Base-by-base conservation (phyloP, 1,140 invertebrate genomes). In the Drosophila oshimai region DNA sequence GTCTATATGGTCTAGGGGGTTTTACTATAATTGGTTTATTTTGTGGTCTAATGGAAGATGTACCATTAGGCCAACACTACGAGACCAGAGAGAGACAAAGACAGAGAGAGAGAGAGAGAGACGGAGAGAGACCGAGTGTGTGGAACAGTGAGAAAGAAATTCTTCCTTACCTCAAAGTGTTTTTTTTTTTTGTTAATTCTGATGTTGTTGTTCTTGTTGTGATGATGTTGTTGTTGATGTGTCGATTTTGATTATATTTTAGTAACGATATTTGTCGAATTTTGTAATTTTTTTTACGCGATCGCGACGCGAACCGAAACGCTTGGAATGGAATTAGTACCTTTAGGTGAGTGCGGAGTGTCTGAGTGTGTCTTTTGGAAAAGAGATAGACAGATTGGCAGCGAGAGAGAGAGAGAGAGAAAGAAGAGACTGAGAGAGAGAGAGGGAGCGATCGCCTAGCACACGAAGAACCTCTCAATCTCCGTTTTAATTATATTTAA, bases 141-240 rank as follows among this genome's bases (percentile, higher is more conserved):
- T 36, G 54, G 58, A 71, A 74, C 55, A 84, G 57, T 39, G 69
- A 81, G 62, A 78, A 44, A 78, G 70, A 78, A 76, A 70, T 79
- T 79, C 74, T 74, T 67, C 80, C 79, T 83, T 83, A 83, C 79
- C 79, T 83, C 79, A 70, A 86, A 44, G 67, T 71, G 79, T 86
- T 53, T 17, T 17, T 49, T 53, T 24, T 57, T 31, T 41, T 31
- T 53, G 33, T 61, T n/a, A n/a, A n/a, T n/a, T 20, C 18, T 34
- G 34, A 13, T 62, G 55, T 45, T 33, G 13, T 36, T 54, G 36
- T 58, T 57, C 9, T 62, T 24, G 53, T 62, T 57, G 34, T 64
- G 41, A 44, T 44, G 41, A 26, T 64, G 34, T 70, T 42, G 37
- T 72, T 68, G 54, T 54, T 67, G 50, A 58, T 71, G 58, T 80